Base-by-base conservation (phyloP, 2,797 vertebrate genomes). In the Myotis vivesi region DNA sequence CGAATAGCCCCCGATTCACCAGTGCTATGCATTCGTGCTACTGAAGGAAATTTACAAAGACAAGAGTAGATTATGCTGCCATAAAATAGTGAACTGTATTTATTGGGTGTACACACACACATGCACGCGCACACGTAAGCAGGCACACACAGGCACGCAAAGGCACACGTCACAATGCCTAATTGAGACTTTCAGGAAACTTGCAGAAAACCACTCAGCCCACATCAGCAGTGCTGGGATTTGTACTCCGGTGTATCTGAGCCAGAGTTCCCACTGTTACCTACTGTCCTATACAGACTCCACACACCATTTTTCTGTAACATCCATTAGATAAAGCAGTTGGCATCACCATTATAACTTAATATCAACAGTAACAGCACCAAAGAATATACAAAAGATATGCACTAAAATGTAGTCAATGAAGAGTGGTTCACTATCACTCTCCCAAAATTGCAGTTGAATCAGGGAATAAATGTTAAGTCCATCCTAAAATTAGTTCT, bases 1-100 rank as follows among this genome's bases (percentile, higher is more conserved):
- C 11, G 0, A 33, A 91, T 0, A 89, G 68, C 12, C 23, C 69
- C 5, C 28, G 41, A 76, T 51, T 69, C 81, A 72, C 0, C 0
- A 28, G 30, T 22, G 36, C 6, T 9, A 46, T 0, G 7, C 16
- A n/a, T 69, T 86, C 55, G 38, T 83, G 28, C 55, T 71, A 55
- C 2, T 75, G 66, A 91, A 75, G 44, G 11, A 92, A 73, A 83
- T 46, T 51, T 62, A 92, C 3, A 4, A 93, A 95, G 51, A 28
- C 69, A 77, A 68, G 41, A 57, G 12, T 30, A 80, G 13, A 73
- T 44, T 81, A 49, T 22, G 33, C 28, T 93, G 17, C 20, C 75
- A 92, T 36, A 68, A 92, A 92, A 76, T 6, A 71, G 44, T 82
- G 6, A 57, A 19, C 86, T 28, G 17, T 82, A 96, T 49, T 87